phyloP scores from a whole-genome alignment of 1,140 invertebrate species.

The Macrobrachium nipponense region DNA sequence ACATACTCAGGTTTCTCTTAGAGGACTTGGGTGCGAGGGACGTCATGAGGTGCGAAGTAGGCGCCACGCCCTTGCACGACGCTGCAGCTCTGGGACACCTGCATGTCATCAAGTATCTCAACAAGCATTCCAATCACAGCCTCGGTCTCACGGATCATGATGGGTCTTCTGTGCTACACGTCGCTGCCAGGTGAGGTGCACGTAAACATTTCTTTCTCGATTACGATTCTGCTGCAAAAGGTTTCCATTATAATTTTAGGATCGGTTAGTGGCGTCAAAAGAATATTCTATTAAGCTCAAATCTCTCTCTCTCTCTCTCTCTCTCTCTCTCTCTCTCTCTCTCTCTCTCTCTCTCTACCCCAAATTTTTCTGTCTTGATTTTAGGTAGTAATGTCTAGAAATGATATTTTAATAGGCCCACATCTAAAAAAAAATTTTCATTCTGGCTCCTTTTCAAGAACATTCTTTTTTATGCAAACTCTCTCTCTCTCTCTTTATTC shows the following conservation, averaged over 20 bases:
- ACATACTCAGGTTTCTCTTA: slow-evolving; percentile 35
- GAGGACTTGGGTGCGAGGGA: slow-evolving; percentile 23
- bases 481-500: slow-evolving; percentile 12
- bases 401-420: not conserved
- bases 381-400: not conserved
- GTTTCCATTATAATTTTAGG: no score
- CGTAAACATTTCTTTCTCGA: not conserved
- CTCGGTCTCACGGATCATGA: slow-evolving; percentile 37
- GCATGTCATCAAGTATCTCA: slow-evolving; percentile 27
- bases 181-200: slow-evolving; percentile 39
- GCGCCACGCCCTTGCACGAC: slow-evolving; percentile 50
- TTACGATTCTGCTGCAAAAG: not conserved
- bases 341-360: not conserved
- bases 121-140: slow-evolving; percentile 26
- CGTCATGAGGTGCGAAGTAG: slow-evolving; percentile 36
- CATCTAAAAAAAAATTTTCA: not conserved
- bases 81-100: slow-evolving; percentile 51
- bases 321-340: slow-evolving; percentile 11
- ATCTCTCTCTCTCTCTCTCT: slow-evolving; percentile 13
- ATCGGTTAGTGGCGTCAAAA: no score
- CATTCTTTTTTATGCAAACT: not conserved
- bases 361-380: not conserved
- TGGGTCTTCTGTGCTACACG: slow-evolving; percentile 40
- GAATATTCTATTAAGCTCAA: no score
- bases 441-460: not conserved